Conservation (phyloP, 2,888 invertebrate genomes). For the Drosophila peninsularis region DNA sequence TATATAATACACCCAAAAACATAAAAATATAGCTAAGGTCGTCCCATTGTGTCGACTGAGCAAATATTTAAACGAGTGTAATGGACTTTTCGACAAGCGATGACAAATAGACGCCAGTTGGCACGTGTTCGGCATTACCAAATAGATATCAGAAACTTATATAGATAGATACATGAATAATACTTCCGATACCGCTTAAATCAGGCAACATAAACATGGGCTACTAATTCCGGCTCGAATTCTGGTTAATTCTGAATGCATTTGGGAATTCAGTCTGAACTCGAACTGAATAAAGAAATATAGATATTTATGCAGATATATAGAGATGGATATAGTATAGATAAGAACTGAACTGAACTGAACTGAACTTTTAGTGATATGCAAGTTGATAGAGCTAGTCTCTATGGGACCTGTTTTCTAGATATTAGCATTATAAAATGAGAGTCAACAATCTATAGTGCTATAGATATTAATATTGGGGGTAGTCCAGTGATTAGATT, state of each 20-base stretch:
- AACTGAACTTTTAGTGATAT: too few species aligned
- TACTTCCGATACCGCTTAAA: slow-evolving; percentile 60
- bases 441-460: neutral
- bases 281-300: neutral
- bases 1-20: slow-evolving; percentile 21
- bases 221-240: slow-evolving; percentile 53
- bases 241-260: slow-evolving; percentile 42
- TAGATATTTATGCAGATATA: too few species aligned
- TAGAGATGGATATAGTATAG: neutral
- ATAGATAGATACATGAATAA: slow-evolving; percentile 20
- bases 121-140: slow-evolving; percentile 56
- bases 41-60: slow-evolving; percentile 17
- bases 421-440: neutral
- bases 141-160: slow-evolving; percentile 26
- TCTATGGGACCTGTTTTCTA: neutral
- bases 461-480: neutral
- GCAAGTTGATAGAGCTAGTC: too few species aligned
- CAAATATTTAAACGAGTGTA: slow-evolving; percentile 64
- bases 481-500: neutral
- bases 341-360: neutral
- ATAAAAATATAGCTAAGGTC: slow-evolving; percentile 32
- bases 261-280: slow-evolving; percentile 3
- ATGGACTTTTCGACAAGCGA: slow-evolving; percentile 50
- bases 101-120: slow-evolving; percentile 54
- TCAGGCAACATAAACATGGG: slow-evolving; percentile 6